Percentiles rank a stretch among this genome's conserved stretches.
Evolutionary conservation across 2,113 vertebrate genomes (phyloP).

Genomic region (Poeciliopsis occidentalis): DNA sequence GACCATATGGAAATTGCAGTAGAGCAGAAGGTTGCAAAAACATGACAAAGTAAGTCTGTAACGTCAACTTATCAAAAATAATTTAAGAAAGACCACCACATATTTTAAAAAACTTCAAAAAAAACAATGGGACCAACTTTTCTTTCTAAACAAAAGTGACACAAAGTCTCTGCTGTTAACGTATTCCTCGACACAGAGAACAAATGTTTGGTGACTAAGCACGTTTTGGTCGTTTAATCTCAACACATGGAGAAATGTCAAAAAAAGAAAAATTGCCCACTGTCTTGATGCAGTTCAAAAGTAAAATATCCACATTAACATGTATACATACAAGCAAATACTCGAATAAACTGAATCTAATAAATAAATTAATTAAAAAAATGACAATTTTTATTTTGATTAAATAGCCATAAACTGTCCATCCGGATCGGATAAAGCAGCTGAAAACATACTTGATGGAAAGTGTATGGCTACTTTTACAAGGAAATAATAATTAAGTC

Average conservation of each 20-base stretch:
- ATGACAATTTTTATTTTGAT: conserved; percentile 34
- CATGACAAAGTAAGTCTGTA: conserved; percentile 36
- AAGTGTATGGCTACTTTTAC: conserved; percentile 69
- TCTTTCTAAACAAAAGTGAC: background rate
- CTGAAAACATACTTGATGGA: conserved; percentile 19
- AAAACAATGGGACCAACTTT: conserved; percentile 66
- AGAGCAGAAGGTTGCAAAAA: conserved; percentile 42
- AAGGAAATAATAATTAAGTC: conserved; percentile 46
- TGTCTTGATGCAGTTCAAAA: conserved; percentile 51
- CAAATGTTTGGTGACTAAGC: background rate
- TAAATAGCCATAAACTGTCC: conserved; percentile 71
- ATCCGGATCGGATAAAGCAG: conserved; percentile 17
- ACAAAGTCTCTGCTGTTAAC: background rate
- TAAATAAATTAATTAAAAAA: background rate
- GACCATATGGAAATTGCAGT: conserved; percentile 47
- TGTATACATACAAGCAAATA: conserved; percentile 51
- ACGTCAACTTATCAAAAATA: conserved; percentile 47
- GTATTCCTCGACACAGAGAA: background rate
- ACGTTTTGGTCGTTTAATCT: background rate
- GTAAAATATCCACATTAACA: conserved; percentile 43
- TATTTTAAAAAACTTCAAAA: conserved; percentile 30
- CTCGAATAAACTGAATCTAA: background rate
- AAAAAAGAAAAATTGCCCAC: conserved; percentile 53
- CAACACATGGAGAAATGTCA: background rate
- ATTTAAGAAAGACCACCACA: conserved; percentile 36